Evolutionary conservation across 2,113 vertebrate genomes (phyloP), one percentile per base, ranked within the genome.

Genomic region (Meriones unguiculatus): DNA sequence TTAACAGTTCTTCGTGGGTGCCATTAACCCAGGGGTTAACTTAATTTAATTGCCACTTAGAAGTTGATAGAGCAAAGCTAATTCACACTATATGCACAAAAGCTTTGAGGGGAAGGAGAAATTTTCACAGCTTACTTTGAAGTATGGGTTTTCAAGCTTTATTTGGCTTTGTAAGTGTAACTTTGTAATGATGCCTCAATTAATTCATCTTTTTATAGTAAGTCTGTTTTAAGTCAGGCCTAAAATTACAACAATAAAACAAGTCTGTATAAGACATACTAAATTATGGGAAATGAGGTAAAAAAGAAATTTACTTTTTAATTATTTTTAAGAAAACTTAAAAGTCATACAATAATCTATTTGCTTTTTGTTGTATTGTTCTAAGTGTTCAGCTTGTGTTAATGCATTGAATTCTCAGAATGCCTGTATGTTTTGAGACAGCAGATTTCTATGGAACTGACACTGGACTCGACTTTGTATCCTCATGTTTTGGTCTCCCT

Each of bases 21-120:
- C 30, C 64, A 1, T 96, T 95, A 95, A 89, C 57, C 69, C 70
- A 91, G 70, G 20, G 59, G 73, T 88, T 77, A 94, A 89, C 91
- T 87, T 67, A 96, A 94, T 86, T 92, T 97, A 96, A 93, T 96
- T 80, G 77, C 30, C 50, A 46, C 62, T 93, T 87, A 91, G 73
- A 32, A 59, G 22, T 96, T 92, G 78, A 64, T 93, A 78, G 86
- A 91, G 54, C 35, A 96, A 70, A 22, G 28, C 67, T 87, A 62
- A 87, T 95, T 69, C 64, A 46, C 6, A 78, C 17, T 57, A 24
- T 32, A 20, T 38, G 22, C 67, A 91, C 46, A 93, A 69, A 65
- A 18, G 20, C 54, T 97, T 93, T 70, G 11, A 86, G 65, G 17
- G 76, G 11, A 52, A 35, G 91, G 13, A 64, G 67, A 25, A 25